A percentile compares a stretch with the other conserved stretches of the same genome.
These are phyloP conservation scores for Semnornis frantzii DNA, from an alignment of 2,113 vertebrate genomes.

Conservation along the genomic window DNA sequence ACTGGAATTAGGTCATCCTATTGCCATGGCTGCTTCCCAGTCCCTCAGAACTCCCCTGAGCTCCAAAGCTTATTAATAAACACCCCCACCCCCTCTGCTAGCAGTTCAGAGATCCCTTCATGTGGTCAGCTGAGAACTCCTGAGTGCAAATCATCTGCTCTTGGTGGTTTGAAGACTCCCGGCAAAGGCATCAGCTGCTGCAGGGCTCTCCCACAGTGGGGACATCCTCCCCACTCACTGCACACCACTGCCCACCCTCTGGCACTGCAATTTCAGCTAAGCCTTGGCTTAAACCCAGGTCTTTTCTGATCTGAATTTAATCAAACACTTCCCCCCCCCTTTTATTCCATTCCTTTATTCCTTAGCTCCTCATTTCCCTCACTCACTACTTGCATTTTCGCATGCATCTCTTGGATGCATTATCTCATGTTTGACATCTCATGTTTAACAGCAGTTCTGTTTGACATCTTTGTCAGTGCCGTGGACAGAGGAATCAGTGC, in stretches of 20 bases:
- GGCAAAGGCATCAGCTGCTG: background rate
- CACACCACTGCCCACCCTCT: too few species aligned
- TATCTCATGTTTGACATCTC: too few species aligned
- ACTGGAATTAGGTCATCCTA: background rate
- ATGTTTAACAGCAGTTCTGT: too few species aligned
- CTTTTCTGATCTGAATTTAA: background rate
- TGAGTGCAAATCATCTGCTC: background rate
- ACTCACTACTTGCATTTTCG: background rate
- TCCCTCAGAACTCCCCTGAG: background rate
- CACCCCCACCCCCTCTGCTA: background rate
- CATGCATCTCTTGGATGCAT: background rate
- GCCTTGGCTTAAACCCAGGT: background rate
- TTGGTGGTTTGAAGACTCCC: background rate
- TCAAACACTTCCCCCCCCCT: background rate
- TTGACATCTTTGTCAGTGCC: too few species aligned
- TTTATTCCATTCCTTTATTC: background rate
- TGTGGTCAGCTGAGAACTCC: background rate
- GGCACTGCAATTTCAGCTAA: background rate
- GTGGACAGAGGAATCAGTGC: too few species aligned
- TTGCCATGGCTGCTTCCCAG: background rate
- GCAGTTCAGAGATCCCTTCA: background rate
- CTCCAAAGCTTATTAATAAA: background rate
- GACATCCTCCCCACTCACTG: background rate
- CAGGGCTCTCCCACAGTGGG: accelerated
- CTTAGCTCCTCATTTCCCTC: background rate